These are phyloP conservation scores for Erythrolamprus reginae DNA, from an alignment of 2,113 vertebrate genomes.

Conservation along the genomic window DNA sequence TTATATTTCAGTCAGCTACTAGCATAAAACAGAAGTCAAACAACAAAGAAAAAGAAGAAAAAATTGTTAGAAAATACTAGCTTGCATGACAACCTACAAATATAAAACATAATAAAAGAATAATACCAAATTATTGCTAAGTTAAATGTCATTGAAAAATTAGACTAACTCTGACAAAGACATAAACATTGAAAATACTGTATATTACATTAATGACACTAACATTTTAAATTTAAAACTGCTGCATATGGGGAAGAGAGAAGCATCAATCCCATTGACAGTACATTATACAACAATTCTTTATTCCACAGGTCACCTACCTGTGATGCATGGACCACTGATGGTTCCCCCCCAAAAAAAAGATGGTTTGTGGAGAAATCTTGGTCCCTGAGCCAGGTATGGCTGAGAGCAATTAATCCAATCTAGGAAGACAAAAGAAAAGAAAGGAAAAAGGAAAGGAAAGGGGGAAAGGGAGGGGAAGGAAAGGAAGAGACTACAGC, in stretches of 20 bases:
- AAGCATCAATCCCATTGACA: not conserved
- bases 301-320: no score
- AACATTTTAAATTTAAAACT: not conserved
- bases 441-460: no score
- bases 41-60: not conserved
- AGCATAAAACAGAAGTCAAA: not conserved
- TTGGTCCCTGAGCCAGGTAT: no score
- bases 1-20: not conserved
- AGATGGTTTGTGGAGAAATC: no score
- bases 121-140: not conserved
- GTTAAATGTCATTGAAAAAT: not conserved
- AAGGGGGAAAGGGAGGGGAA: no score
- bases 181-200: not conserved
- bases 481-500: no score
- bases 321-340: no score
- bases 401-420: no score
- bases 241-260: not conserved
- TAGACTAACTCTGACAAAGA: not conserved
- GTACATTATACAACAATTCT: not conserved
- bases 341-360: no score
- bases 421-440: no score
- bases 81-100: not conserved
- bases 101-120: not conserved
- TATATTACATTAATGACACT: not conserved
- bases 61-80: not conserved